Evolutionary conservation across 2,888 invertebrate species (phyloP), one percentile per base, ranked within the genome.

Genomic region (Opisthograptis luteolata): DNA sequence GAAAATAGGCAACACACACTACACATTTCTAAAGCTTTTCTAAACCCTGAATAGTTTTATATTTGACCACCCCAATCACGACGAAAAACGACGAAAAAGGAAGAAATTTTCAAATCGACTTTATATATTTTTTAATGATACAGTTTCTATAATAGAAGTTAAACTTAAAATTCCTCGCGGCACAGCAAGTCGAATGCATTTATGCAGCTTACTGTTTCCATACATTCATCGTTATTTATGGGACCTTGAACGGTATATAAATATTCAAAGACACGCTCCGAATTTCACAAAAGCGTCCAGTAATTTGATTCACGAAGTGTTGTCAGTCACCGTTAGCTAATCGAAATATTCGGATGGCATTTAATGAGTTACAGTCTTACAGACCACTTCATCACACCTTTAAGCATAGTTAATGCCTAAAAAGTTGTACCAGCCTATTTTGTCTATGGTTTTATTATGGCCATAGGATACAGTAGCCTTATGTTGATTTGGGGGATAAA

Each of bases 201-300:
- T 59, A 65, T 20, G 67, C 24, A 60, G 58, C 62, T 64, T 64
- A 73, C 68, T 63, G 65, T 64, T 53, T 44, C 65, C 58, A 68
- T 64, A 67, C 60, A 40, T 44, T 69, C 58, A 63, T 61, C 64
- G 61, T 66, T 60, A 70, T 72, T 70, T 76, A 72, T 68, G 63
- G 76, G 66, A 79, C 84, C 84, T 84, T 84, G 81, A 71, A 79
- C 67, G 63, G 62, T 56, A 46, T 66, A 81, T 84, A 78, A 79
- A 85, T 84, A 84, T 84, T 84, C 73, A 81, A 77, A 75, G 71
- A 70, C 73, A 63, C 64, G 73, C 66, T 39, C 34, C 71, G 58
- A 72, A 81, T 84, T 84, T 80, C 79, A 81, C 73, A 80, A 75
- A 81, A 76, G 66, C 54, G 60, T 60, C 49, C 68, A 50, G 64